Evolutionary conservation across 2,888 invertebrate species (phyloP).

Genomic region (Crematogaster levior): DNA sequence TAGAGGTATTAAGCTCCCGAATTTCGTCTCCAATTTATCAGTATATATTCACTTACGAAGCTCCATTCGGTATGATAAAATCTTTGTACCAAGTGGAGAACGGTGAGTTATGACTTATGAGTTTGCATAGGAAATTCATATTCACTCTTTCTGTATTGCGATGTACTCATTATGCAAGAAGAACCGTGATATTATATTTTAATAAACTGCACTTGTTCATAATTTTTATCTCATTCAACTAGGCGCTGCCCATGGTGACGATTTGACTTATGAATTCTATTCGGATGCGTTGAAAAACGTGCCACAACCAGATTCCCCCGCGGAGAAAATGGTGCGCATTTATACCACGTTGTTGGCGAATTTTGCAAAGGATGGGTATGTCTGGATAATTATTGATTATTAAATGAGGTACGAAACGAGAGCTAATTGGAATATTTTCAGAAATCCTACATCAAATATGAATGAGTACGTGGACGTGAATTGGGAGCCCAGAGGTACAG

Average conservation of each 20-base stretch:
- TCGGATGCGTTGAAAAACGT: constrained; percentile 82
- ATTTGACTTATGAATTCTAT: constrained; percentile 86
- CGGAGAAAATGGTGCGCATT: constrained; percentile 82
- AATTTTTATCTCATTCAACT: neutral
- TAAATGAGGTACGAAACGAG: neutral
- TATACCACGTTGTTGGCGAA: constrained; percentile 86
- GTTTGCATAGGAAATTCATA: too few species aligned
- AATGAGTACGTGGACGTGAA: constrained; percentile 78
- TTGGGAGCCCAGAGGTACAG: constrained; percentile 84
- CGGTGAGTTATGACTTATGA: constrained; percentile 64
- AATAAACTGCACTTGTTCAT: neutral
- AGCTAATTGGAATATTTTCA: constrained; percentile 66
- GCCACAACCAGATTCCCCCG: constrained; percentile 80
- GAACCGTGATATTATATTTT: neutral
- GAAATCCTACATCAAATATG: constrained; percentile 84
- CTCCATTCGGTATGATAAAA: constrained; percentile 79
- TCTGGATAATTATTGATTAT: neutral
- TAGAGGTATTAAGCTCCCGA: constrained; percentile 76
- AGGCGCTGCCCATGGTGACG: constrained; percentile 86
- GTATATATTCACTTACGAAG: constrained; percentile 78
- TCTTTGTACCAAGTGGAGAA: constrained; percentile 70
- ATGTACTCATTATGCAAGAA: neutral
- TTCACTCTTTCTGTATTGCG: neutral
- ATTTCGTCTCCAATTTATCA: constrained; percentile 78
- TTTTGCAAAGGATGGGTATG: constrained; percentile 86